Percentiles rank a stretch among this genome's conserved stretches.
These are phyloP conservation scores for Lethrus apterus DNA, from an alignment of 1,140 invertebrate genomes.

Conservation along the genomic window DNA sequence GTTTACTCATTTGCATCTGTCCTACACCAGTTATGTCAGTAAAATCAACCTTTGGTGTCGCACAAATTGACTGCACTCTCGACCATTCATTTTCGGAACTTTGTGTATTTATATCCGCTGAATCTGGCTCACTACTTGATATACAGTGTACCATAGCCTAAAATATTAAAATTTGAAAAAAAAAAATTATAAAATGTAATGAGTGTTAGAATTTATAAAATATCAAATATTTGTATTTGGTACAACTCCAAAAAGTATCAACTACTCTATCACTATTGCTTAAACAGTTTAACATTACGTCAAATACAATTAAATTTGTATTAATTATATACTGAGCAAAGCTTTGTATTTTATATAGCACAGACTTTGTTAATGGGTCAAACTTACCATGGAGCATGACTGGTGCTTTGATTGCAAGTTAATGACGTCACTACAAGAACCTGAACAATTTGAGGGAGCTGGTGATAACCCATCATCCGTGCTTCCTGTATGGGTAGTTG, in stretches of 20 bases:
- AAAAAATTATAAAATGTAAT: too few relatives aligned
- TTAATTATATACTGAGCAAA: too few relatives aligned
- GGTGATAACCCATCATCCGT: slow-evolving; percentile 43
- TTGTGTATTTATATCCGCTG: slow-evolving; percentile 46
- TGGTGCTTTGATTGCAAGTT: slow-evolving; percentile 38
- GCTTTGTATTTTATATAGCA: too few relatives aligned
- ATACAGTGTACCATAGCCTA: slow-evolving; percentile 79
- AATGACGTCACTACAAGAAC: slow-evolving; percentile 23
- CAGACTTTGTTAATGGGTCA: too few relatives aligned
- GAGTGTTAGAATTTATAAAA: too few relatives aligned
- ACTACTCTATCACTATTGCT: too few relatives aligned
- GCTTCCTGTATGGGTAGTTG: slow-evolving; percentile 49
- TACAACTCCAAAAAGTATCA: too few relatives aligned
- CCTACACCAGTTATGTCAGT: slow-evolving; percentile 25
- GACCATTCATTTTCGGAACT: slow-evolving; percentile 30
- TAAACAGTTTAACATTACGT: too few relatives aligned
- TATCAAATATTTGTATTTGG: too few relatives aligned
- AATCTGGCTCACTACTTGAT: slow-evolving; percentile 73
- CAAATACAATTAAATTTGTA: too few relatives aligned
- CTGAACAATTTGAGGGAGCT: slow-evolving; percentile 37
- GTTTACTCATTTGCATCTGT: slow-evolving; percentile 25
- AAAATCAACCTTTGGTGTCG: slow-evolving; percentile 17
- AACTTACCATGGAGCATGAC: slow-evolving; percentile 47
- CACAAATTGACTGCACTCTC: slow-evolving; percentile 12
- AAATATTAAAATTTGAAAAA: slow-evolving; percentile 34